Conservation (phyloP, 2,113 vertebrate species). For the Neodon shergylaensis region DNA sequence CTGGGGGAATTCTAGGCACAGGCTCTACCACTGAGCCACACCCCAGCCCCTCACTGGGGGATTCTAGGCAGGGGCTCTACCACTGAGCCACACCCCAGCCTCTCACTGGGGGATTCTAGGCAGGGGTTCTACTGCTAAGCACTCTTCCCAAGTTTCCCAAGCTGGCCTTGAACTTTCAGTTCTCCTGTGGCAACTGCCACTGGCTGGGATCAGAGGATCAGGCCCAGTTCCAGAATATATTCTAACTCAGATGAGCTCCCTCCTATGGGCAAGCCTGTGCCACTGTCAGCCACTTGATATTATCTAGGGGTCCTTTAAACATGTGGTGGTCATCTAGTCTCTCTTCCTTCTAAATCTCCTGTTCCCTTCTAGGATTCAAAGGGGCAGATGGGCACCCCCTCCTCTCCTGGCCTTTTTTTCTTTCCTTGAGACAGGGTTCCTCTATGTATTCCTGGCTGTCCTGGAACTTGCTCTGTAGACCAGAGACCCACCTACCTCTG, state of each 20-base stretch:
- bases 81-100: too few relatives aligned
- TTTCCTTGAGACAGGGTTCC: background rate
- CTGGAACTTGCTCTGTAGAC: background rate
- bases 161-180: background rate
- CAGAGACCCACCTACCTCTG: background rate
- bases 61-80: too few relatives aligned
- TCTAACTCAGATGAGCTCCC: background rate
- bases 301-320: background rate
- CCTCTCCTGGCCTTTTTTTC: background rate
- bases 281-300: background rate
- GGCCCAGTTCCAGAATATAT: background rate
- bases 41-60: too few relatives aligned
- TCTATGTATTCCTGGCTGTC: background rate
- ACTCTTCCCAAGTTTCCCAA: background rate
- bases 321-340: background rate
- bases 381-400: rapidly evolving
- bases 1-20: background rate
- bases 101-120: too few relatives aligned
- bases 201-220: too few relatives aligned
- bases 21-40: background rate
- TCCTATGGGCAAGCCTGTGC: background rate
- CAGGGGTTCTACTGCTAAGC: background rate
- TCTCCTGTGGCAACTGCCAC: too few relatives aligned
- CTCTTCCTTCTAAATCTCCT: background rate
- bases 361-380: background rate